These are phyloP conservation scores for Holacanthus passer DNA, from an alignment of 2,113 vertebrate species.

Conservation along the genomic window DNA sequence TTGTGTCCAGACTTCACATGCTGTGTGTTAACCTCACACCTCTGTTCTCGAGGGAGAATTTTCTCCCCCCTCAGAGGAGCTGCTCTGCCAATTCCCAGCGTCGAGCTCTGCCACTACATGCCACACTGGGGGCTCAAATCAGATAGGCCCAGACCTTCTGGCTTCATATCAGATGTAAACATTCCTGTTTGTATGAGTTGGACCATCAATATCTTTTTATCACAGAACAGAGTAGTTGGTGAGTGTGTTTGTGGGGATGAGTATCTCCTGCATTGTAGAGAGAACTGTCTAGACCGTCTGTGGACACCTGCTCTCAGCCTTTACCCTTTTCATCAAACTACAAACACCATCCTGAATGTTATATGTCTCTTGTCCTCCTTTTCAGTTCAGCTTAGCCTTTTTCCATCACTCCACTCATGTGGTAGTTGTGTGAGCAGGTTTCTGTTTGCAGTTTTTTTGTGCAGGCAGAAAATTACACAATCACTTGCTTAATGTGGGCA, in stretches of 20 bases:
- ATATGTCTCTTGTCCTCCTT: background rate
- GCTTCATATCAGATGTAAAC: slow-evolving; percentile 50
- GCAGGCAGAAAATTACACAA: slow-evolving; percentile 18
- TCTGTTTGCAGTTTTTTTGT: slow-evolving; percentile 5
- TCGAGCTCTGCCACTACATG: slow-evolving; percentile 27
- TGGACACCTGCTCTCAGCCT: slow-evolving; percentile 40
- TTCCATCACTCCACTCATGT: background rate
- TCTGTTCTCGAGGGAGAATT: background rate
- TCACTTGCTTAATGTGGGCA: slow-evolving; percentile 8
- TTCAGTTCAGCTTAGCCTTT: background rate
- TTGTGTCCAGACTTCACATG: slow-evolving; percentile 11
- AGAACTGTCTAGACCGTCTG: background rate
- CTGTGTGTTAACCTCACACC: slow-evolving; percentile 8
- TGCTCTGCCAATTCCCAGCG: background rate
- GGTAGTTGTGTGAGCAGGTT: background rate
- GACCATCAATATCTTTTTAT: slow-evolving; percentile 44
- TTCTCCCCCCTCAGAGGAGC: background rate
- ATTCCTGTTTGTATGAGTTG: slow-evolving; percentile 26
- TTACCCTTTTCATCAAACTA: slow-evolving; percentile 23
- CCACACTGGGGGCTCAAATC: slow-evolving; percentile 29
- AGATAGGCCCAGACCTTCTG: slow-evolving; percentile 39
- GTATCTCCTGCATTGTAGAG: background rate
- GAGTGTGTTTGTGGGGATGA: background rate
- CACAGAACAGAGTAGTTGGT: slow-evolving; percentile 25
- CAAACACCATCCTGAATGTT: slow-evolving; percentile 24